Evolutionary conservation across 2,888 invertebrate genomes (phyloP), one percentile per base, ranked within the genome.

Genomic region (Lydus trimaculatus): DNA sequence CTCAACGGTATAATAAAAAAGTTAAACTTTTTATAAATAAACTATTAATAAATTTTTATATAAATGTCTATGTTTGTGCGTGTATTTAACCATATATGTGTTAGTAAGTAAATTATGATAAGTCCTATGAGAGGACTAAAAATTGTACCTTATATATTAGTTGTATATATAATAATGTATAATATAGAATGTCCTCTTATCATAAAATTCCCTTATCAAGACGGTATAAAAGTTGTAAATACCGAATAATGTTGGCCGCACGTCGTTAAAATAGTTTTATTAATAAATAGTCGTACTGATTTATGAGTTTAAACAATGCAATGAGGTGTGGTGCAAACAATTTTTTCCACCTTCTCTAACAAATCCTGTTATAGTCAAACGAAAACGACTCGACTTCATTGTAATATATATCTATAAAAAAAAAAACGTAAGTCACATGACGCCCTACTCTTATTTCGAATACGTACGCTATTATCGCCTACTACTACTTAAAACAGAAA

Each of bases 201-300:
- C 69, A 69, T 69, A 69, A 69, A 69, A 66, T 66, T 66, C 48
- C 66, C 69, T 69, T 69, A 69, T 69, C 69, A 69, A 23, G 63
- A 63, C 61, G 39, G 58, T 60, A n/a, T n/a, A 56, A 63, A 69
- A 64, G 69, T 66, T 69, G 69, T 75, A 74, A 74, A 74, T 77
- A 76, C 76, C 76, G 76, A 75, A 78, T 79, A 74, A 79, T 76
- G 74, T 75, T 76, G 75, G 76, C 77, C 71, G 74, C 76, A 76
- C 75, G 77, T 79, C 77, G 75, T 77, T 77, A 77, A 78, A 76
- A 73, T 76, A 74, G 75, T 75, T 77, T 76, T 79, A 79, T 79
- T 79, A 79, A 79, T 79, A 77, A 79, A 79, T 77, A 74, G 73
- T 72, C 72, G 73, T 73, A 69, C 70, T 75, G 74, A 78, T 79